Evolutionary conservation across 2,113 vertebrate genomes (phyloP).

Genomic region (Thalassoma bifasciatum): DNA sequence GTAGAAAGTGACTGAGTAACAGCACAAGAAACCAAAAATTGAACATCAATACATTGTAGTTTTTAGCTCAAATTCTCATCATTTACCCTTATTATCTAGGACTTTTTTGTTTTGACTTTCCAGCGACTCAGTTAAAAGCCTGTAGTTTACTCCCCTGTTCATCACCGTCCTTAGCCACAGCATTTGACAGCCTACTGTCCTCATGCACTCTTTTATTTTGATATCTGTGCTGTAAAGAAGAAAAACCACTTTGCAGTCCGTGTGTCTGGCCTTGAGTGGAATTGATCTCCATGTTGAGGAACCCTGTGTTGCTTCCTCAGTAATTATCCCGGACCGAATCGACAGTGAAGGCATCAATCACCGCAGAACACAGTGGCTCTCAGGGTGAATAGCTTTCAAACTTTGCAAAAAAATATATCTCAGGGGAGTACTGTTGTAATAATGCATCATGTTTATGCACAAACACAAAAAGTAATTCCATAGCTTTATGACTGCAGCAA

Average conservation of each 20-base stretch:
- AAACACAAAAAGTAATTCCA: slow-evolving; percentile 40
- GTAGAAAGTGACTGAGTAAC: too few relatives aligned
- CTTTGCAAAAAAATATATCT: slow-evolving; percentile 33
- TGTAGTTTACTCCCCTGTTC: slow-evolving; percentile 20
- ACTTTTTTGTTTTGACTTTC: background rate
- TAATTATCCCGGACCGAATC: slow-evolving; percentile 56
- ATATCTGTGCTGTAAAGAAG: slow-evolving; percentile 9
- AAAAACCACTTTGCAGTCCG: slow-evolving; percentile 23
- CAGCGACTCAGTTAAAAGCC: slow-evolving; percentile 20
- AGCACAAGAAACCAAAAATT: too few relatives aligned
- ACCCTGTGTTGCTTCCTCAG: slow-evolving; percentile 41
- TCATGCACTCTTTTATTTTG: slow-evolving; percentile 29
- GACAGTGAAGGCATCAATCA: slow-evolving; percentile 59
- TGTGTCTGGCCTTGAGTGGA: slow-evolving; percentile 27
- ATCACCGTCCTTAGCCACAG: slow-evolving; percentile 9
- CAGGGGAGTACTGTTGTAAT: slow-evolving; percentile 12
- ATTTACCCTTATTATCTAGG: background rate
- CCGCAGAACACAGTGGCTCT: slow-evolving; percentile 5
- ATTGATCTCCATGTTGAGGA: slow-evolving; percentile 53
- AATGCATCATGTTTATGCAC: slow-evolving; percentile 49
- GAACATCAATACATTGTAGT: background rate
- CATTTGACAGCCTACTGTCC: slow-evolving; percentile 36
- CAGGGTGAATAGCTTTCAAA: slow-evolving; percentile 47
- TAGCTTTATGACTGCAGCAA: slow-evolving; percentile 35
- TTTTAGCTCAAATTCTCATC: slow-evolving; percentile 2